Evolutionary conservation across 2,113 vertebrate species (phyloP).

Genomic region (Semnornis frantzii): DNA sequence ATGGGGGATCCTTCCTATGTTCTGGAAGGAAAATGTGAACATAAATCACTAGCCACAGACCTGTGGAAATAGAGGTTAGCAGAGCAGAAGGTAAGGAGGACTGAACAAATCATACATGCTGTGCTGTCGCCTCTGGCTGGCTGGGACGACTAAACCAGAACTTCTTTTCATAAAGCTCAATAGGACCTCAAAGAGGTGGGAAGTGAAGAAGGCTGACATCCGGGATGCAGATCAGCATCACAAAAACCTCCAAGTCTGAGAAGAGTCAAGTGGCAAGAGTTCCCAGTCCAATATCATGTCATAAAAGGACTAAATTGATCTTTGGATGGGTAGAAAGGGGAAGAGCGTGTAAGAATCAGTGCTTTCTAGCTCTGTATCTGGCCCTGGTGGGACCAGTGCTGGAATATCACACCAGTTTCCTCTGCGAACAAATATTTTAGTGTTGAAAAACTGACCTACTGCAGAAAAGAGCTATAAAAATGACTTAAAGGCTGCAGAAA

Average conservation of each 20-base stretch:
- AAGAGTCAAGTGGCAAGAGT: background rate
- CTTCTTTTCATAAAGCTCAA: background rate
- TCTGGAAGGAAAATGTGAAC: background rate
- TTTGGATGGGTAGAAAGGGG: background rate
- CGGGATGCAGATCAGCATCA: background rate
- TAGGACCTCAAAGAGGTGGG: background rate
- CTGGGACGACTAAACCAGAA: background rate
- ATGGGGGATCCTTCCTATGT: background rate
- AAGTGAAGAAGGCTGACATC: background rate
- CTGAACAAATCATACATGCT: rapidly evolving
- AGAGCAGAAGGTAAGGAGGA: background rate
- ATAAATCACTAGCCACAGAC: background rate
- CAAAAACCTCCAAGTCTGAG: background rate
- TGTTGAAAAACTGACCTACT: conserved; percentile 38
- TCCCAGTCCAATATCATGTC: background rate
- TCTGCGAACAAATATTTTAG: conserved; percentile 18
- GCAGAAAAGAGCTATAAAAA: conserved; percentile 29
- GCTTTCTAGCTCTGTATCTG: background rate
- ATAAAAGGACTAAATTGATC: conserved; percentile 16
- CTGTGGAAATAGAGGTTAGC: background rate
- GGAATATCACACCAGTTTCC: conserved; percentile 12
- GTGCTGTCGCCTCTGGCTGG: background rate
- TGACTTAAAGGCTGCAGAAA: conserved; percentile 39
- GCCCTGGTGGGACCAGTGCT: background rate
- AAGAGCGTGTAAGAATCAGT: background rate